Evolutionary conservation across 2,797 vertebrate genomes (phyloP), one percentile per base, ranked within the genome.

Genomic region (Borostomias antarcticus): DNA sequence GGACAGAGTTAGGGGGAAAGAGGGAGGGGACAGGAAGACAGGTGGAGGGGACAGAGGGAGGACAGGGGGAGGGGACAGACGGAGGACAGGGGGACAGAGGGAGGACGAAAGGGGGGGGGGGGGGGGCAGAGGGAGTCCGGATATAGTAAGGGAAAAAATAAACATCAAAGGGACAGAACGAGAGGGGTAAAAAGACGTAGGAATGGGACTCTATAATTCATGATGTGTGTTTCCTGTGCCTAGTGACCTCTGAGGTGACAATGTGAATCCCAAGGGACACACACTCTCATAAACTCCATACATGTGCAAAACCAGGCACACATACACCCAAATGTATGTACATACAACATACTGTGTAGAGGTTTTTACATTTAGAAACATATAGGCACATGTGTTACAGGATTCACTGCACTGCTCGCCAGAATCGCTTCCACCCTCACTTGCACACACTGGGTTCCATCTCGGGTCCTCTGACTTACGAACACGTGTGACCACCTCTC

Each of bases 241-340:
- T 79, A 86, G 86, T 91, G 90, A 92, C 92, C 90, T 92, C 89
- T 91, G 90, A 88, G 90, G 87, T 89, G 89, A 88, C 89, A 88
- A 93, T 93, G 90, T 91, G 89, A 89, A 88, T 89, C 88, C 82
- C 86, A 53, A 68, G 82, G 85, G 83, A 81, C 71, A 75, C 63
- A 73, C 83, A 6, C 61, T 43, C 45, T 50, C 35, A 60, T 47
- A 53, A 66, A 60, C 68, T 13, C 59, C 63, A 67, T 37, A 56
- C 23, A 64, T 76, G 62, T 78, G 76, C 40, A 76, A 58, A 78
- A 63, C 75, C 69, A 77, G 75, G 75, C 67, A 78, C 74, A 77
- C 64, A 68, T 50, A 68, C 58, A 62, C 59, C 15, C 60, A 63
- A 32, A 54, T 19, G 4, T 48, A 35, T 21, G 17, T 26, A 53